phyloP scores from a whole-genome alignment of 1,140 invertebrate species.

The Halictus rubicundus region DNA sequence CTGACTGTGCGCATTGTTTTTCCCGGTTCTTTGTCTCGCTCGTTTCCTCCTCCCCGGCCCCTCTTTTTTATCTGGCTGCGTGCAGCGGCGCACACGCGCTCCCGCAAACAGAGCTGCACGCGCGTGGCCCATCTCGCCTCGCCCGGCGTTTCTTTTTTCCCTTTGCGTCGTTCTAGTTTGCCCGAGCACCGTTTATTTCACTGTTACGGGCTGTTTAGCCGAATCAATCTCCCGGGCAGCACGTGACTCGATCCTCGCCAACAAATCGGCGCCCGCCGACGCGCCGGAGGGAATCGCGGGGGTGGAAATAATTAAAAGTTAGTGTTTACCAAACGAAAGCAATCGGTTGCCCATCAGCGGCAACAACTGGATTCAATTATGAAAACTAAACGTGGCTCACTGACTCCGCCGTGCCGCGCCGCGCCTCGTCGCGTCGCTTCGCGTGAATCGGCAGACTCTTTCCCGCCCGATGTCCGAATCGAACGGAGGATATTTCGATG shows the following conservation, averaged over 20 bases:
- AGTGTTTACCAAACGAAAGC: slow-evolving; percentile 73
- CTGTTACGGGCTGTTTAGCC: slow-evolving; percentile 69
- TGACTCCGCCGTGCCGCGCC: neutral
- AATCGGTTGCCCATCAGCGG: slow-evolving; percentile 68
- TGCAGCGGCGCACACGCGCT: neutral
- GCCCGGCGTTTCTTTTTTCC: slow-evolving; percentile 7
- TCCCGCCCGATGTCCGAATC: slow-evolving; percentile 16
- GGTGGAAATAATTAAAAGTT: slow-evolving; percentile 73
- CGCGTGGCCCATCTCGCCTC: neutral
- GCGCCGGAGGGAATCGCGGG: neutral
- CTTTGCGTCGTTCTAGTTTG: slow-evolving; percentile 41
- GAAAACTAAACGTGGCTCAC: slow-evolving; percentile 60
- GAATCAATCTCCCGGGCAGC: slow-evolving; percentile 61
- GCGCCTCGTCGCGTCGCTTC: too few relatives aligned
- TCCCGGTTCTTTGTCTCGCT: slow-evolving; percentile 26
- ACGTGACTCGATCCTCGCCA: slow-evolving; percentile 25
- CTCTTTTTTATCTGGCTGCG: slow-evolving; percentile 28
- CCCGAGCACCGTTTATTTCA: slow-evolving; percentile 54
- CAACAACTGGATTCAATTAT: slow-evolving; percentile 73
- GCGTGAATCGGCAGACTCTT: neutral
- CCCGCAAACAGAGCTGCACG: neutral
- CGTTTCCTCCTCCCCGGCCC: neutral
- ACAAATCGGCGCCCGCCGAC: neutral
- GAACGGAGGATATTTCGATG: slow-evolving; percentile 30
- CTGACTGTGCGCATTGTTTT: slow-evolving; percentile 56